Evolutionary conservation across 2,113 vertebrate species (phyloP), one percentile per base, ranked within the genome.

Genomic region (Microtus pennsylvanicus): DNA sequence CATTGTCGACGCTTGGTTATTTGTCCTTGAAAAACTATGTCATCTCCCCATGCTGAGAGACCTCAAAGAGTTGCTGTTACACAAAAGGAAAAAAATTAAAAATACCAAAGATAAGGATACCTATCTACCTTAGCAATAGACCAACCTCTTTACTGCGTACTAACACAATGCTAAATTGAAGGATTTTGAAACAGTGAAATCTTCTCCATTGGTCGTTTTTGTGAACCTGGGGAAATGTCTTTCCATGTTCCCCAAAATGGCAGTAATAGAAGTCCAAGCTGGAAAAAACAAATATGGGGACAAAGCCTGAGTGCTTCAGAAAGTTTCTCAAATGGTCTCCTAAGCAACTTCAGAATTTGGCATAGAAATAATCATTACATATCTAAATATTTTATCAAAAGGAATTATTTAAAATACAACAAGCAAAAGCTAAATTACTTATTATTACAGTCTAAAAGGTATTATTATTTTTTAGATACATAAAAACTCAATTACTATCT

Each of bases 81-180:
- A 52, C 0, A 7, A 35, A 96, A 86, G 42, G 8, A 67, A 85
- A 70, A 42, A 89, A 50, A 92, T 52, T 55, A 65, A 42, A 65
- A 94, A 80, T 76, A 65, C n/a, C 63, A 50, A 47, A 38, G 24
- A 93, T 74, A 87, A 7, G 58, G 87, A 92, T 91, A 90, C 55
- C 38, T 82, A 75, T 96, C 90, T 88, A 91, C 95, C 83, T 92
- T 85, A 94, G 75, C 93, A 94, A 61, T 70, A 75, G 88, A 76
- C 92, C 88, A 55, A 85, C 88, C 90, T 91, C 26, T 93, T 88
- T 42, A 69, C 76, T 63, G 26, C 47, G 78, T 61, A 95, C 75
- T 96, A 92, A 67, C 92, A 72, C 52, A 94, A 81, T 82, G 13
- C 38, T 93, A 95, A 92, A 69, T 78, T 80, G 55, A 47, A 42